phyloP scores from a whole-genome alignment of 2,797 vertebrate genomes.

The Ambastaia sidthimunki region DNA sequence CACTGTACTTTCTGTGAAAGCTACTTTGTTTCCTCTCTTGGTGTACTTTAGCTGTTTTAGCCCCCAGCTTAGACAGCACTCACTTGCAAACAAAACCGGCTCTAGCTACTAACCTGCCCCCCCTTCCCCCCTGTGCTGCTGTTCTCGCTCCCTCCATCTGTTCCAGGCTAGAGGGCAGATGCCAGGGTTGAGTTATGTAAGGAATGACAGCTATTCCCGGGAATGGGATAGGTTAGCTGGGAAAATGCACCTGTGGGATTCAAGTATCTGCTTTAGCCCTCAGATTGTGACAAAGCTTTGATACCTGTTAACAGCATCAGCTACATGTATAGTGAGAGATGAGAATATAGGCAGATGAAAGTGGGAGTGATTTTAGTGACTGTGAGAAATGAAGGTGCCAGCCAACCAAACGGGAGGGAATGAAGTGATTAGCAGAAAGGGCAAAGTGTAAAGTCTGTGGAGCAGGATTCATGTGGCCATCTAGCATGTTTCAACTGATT shows the following conservation, averaged over 20 bases:
- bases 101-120: conserved; percentile 8
- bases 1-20: conserved; percentile 31
- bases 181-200: conserved; percentile 47
- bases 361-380: conserved; percentile 13
- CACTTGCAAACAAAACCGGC: conserved; percentile 31
- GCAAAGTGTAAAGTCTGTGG: no score
- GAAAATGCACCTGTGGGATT: conserved; percentile 48
- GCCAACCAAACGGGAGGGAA: no score
- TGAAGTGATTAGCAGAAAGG: no score
- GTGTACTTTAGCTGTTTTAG: conserved; percentile 45
- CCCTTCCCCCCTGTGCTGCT: not conserved
- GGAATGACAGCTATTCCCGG: conserved; percentile 46
- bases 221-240: conserved; percentile 46
- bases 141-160: conserved; percentile 29
- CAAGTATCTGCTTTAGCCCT: conserved; percentile 37
- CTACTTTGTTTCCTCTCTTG: conserved; percentile 42
- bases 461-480: not conserved
- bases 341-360: conserved; percentile 9
- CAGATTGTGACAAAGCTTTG: conserved; percentile 34
- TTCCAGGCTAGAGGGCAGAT: conserved; percentile 40
- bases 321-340: conserved; percentile 26
- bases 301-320: conserved; percentile 15
- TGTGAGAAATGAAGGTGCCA: not conserved
- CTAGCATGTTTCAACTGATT: no score
- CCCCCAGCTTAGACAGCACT: conserved; percentile 60